These are phyloP conservation scores for Leptinotarsa lineolata DNA, from an alignment of 1,140 invertebrate genomes.

Conservation along the genomic window DNA sequence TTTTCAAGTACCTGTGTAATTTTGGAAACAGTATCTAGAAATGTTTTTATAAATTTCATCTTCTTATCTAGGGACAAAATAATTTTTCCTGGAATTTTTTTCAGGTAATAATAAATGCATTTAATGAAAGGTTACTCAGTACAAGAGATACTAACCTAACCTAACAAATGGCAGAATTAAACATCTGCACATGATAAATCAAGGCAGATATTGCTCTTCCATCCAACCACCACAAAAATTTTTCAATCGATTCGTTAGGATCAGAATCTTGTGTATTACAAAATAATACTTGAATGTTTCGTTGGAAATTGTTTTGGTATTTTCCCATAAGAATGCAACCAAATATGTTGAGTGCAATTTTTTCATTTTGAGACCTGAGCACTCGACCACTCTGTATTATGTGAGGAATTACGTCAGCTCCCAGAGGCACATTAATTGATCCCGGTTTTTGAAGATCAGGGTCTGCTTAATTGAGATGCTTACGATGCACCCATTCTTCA, in stretches of 20 bases:
- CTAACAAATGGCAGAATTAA: slow-evolving; percentile 6
- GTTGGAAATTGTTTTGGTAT: neutral
- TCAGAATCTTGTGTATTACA: neutral
- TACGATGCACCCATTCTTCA: neutral
- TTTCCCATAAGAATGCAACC: neutral
- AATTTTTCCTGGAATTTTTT: neutral
- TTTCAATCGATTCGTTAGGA: neutral
- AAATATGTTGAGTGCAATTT: neutral
- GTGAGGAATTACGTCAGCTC: neutral
- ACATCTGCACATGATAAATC: neutral
- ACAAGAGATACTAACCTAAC: no score
- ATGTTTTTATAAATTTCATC: no score
- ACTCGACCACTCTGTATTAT: neutral
- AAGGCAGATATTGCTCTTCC: no score
- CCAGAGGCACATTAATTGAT: neutral
- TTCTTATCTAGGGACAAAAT: neutral
- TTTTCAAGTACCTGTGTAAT: no score
- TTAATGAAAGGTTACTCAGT: neutral
- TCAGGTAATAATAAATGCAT: neutral
- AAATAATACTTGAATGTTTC: neutral
- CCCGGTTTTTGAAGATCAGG: neutral
- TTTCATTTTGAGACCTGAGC: neutral
- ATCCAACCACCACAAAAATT: no score
- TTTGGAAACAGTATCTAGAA: no score
- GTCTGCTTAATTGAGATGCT: neutral